Base-by-base conservation (phyloP, 2,888 invertebrate species). In the Cheilosia scutellata region DNA sequence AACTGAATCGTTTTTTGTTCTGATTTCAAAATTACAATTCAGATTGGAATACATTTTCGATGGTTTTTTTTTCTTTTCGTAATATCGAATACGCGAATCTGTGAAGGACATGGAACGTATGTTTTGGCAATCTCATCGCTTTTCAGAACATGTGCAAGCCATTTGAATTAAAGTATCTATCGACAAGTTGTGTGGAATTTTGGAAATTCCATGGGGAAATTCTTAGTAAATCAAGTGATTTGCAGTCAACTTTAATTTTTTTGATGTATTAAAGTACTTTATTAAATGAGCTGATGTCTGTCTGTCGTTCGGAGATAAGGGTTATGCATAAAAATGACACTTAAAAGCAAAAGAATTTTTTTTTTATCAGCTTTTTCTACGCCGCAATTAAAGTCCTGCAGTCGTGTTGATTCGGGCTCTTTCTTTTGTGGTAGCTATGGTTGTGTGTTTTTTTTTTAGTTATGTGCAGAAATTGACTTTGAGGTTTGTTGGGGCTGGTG, bases 101-200 rank as follows among this genome's bases (percentile, higher is more conserved):
- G 44, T 27, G 65, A 57, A 47, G 40, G 57, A 58, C 57, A 51
- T 75, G 57, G n/a, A 58, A 47, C 20, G 58, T 37, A 25, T 75
- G 57, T 51, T 63, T 72, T 72, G 60, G 60, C 60, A 31, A 44
- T 25, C 11, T 57, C 47, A 31, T 58, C 31, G 47, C 4, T 33
- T 37, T 74, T 55, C 7, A 31, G 4, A 7, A 25, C 75, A 75
- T 75, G 75, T 75, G 75, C 20, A 66, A 75, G 65, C 31, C 66
- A 58, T 75, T 66, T 58, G 31, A 25, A 40, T 40, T 37, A 16
- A 71, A 40, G 58, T 40, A 71, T 60, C 40, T 27, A 71, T 71
- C 37, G 47, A 9, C 33, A 58, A 47, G 70, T 27, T 37, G n/a
- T 42, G 20, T 33, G 29, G 44, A n/a, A 58, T 47, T 27, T 37